A percentile compares a stretch with the other conserved stretches of the same genome.
These are phyloP conservation scores for Chionis minor DNA, from an alignment of 2,113 vertebrate species.

Conservation along the genomic window DNA sequence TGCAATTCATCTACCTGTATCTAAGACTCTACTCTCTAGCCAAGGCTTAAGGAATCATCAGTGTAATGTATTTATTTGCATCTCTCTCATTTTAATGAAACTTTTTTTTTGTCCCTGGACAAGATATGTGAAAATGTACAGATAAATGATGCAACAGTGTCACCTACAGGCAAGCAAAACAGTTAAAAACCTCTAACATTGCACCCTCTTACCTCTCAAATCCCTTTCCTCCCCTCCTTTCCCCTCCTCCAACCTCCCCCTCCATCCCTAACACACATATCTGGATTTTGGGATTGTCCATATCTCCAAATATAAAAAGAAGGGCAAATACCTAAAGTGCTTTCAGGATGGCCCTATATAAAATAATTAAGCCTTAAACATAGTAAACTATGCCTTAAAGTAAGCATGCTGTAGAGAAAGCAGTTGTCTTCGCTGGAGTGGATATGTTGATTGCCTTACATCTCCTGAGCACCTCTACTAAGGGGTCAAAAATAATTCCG, in stretches of 20 bases:
- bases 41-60: background rate
- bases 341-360: conserved; percentile 19
- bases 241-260: background rate
- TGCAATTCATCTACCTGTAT: background rate
- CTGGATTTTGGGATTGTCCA: conserved; percentile 21
- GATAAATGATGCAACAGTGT: conserved; percentile 77
- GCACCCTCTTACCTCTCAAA: background rate
- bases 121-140: conserved; percentile 38
- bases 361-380: conserved; percentile 17
- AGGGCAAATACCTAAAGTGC: conserved; percentile 27
- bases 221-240: background rate
- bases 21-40: background rate
- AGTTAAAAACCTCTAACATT: background rate
- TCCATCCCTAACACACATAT: background rate
- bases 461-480: background rate
- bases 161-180: conserved; percentile 76
- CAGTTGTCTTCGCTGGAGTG: background rate
- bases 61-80: background rate
- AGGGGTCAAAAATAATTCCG: background rate
- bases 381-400: background rate
- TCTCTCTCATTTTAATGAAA: background rate
- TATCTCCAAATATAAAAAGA: background rate
- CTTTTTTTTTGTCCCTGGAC: conserved; percentile 60
- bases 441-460: background rate
- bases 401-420: background rate